Evolutionary conservation across 2,113 vertebrate genomes (phyloP), one percentile per base, ranked within the genome.

Genomic region (Anas platyrhynchos): DNA sequence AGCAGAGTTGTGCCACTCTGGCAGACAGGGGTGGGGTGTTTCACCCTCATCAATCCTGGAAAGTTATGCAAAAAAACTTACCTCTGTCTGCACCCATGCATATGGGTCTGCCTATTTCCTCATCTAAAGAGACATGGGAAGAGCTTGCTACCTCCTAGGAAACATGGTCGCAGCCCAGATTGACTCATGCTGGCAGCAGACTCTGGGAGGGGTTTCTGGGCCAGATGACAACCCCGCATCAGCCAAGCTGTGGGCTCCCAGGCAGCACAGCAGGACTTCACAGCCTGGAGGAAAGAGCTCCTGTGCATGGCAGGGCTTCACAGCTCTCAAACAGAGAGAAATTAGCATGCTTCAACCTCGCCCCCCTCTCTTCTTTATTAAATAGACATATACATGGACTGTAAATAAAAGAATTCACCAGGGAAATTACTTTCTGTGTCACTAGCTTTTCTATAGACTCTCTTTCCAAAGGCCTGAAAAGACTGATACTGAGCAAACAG

Each of bases 261-360:
- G 38, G 17, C 5, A 23, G 58, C 9, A 7, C 44, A 43, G 13
- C 7, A 17, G 15, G 38, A 52, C 31, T 63, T 15, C 13, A 48
- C 38, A 76, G n/a, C 7, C 34, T 2, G 7, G 58, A n/a, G 56
- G 27, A 76, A 83, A 77, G 38, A 43, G 22, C 44, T 80, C 21
- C 48, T 52, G 0, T 9, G 25, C 14, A 61, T 1, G 2, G 25
- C 50, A 69, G 34, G 20, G 36, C 32, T 89, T 69, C 65, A 29
- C 15, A 41, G 34, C 0, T 0, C 29, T 75, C 52, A 38, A 29
- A 55, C 10, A 73, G 59, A 77, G 27, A 63, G 0, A 0, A 69
- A 73, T 36, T 16, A 22, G 16, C 1, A 1, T 20, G n/a, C 50
- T 41, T 48, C 14, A 84, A n/a, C 31, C 27, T 89, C 36, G 75